Conservation (phyloP, 2,888 invertebrate genomes). For the Timandra comae region DNA sequence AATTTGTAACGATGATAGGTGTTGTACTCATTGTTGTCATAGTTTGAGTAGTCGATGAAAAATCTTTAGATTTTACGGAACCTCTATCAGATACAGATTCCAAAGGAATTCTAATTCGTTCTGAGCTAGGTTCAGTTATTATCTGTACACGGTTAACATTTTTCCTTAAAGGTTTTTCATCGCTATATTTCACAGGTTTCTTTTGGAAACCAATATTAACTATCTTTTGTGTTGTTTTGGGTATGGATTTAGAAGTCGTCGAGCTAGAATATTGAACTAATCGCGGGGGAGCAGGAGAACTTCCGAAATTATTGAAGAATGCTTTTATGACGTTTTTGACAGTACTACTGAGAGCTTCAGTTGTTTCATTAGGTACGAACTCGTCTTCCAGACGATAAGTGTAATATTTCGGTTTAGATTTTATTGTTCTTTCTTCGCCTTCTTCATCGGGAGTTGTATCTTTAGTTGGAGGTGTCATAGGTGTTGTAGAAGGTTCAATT, state of each 20-base stretch:
- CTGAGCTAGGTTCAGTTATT: constrained; percentile 55
- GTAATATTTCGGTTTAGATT: constrained; percentile 44
- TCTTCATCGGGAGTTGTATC: too few species aligned
- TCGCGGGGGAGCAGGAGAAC: constrained; percentile 31
- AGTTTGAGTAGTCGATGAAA: constrained; percentile 36
- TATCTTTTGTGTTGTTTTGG: constrained; percentile 32
- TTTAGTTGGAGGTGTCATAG: constrained; percentile 28
- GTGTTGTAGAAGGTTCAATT: constrained; percentile 33
- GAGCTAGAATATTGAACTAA: constrained; percentile 26
- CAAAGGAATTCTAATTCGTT: too few species aligned
- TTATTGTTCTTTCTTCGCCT: too few species aligned
- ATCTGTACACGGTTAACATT: constrained; percentile 53
- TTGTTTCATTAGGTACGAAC: constrained; percentile 52
- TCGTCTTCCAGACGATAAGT: constrained; percentile 59
- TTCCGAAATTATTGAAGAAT: constrained; percentile 50
- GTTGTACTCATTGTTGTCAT: constrained; percentile 33
- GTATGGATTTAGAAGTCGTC: constrained; percentile 14
- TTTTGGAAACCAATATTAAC: constrained; percentile 61
- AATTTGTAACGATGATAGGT: constrained; percentile 27
- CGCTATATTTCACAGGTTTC: constrained; percentile 41
- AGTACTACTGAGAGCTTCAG: constrained; percentile 57
- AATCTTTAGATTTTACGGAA: constrained; percentile 27
- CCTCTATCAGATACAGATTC: constrained; percentile 29
- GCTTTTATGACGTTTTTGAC: constrained; percentile 60
- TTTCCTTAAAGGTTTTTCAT: constrained; percentile 45